phyloP scores from a whole-genome alignment of 1,140 invertebrate species.

The Drosophila kikkawai region DNA sequence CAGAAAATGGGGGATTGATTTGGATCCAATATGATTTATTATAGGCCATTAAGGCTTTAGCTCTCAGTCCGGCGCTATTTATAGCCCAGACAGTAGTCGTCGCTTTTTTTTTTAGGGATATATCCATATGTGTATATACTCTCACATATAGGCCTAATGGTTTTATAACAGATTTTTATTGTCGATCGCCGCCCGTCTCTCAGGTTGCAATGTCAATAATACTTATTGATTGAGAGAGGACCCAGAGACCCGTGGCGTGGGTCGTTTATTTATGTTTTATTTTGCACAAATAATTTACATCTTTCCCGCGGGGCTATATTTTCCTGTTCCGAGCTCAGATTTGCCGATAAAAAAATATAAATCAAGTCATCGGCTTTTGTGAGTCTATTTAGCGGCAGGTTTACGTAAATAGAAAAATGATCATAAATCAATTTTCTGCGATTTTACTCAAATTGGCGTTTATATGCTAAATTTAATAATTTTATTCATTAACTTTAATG shows the following conservation, averaged over 20 bases:
- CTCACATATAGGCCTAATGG: conserved; percentile 37
- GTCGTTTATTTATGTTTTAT: neutral
- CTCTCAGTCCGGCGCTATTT: conserved; percentile 23
- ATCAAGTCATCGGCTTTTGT: conserved; percentile 2
- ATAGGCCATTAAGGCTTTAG: conserved; percentile 28
- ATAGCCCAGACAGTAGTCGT: conserved; percentile 35
- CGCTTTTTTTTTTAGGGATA: conserved; percentile 14
- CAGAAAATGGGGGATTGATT: conserved; percentile 2
- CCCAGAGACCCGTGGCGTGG: neutral
- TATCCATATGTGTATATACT: neutral
- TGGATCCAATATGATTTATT: conserved; percentile 36
- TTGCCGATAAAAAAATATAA: conserved; percentile 6
- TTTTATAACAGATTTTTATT: conserved; percentile 50
- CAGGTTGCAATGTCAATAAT: conserved; percentile 39
- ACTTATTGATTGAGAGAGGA: conserved; percentile 20
- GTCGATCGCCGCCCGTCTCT: conserved; percentile 1
- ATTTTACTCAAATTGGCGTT: neutral
- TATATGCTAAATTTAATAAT: neutral
- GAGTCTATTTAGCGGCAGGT: conserved; percentile 2
- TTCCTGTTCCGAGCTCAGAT: conserved; percentile 7
- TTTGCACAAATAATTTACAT: conserved; percentile 33
- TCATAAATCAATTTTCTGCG: neutral
- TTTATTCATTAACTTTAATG: neutral
- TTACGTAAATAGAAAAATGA: neutral
- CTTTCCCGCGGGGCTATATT: conserved; percentile 20